These are phyloP conservation scores for Corynorhinus townsendii DNA, from an alignment of 2,113 vertebrate species.

Conservation along the genomic window DNA sequence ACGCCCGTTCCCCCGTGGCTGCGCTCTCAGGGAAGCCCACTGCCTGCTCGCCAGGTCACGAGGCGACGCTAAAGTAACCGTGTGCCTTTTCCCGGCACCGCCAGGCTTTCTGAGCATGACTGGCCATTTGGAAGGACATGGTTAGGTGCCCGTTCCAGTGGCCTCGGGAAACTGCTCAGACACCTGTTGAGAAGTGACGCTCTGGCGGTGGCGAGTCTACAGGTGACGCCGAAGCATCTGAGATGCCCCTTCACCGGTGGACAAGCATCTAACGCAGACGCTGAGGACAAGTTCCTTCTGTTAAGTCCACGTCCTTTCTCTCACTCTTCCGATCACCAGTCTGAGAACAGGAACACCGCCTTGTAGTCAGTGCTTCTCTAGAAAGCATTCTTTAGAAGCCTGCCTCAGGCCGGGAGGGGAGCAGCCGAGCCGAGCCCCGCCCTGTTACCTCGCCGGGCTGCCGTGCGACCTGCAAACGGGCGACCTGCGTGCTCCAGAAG, in stretches of 20 bases:
- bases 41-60: not conserved
- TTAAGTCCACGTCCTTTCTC: not conserved
- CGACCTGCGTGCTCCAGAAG: too few relatives aligned
- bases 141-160: not conserved
- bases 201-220: not conserved
- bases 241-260: not conserved
- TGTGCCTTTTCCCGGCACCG: not conserved
- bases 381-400: not conserved
- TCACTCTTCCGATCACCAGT: not conserved
- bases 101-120: not conserved
- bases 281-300: not conserved
- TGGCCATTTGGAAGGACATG: not conserved
- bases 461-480: too few relatives aligned
- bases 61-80: not conserved
- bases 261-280: not conserved
- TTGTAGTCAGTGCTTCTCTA: too few relatives aligned
- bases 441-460: too few relatives aligned
- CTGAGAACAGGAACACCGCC: not conserved
- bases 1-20: not conserved
- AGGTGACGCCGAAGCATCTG: not conserved
- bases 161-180: not conserved
- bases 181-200: not conserved
- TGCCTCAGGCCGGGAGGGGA: not conserved
- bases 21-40: not conserved
- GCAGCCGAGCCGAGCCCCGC: too few relatives aligned